phyloP scores from a whole-genome alignment of 1,140 invertebrate genomes.

The Eupeodes corollae region DNA sequence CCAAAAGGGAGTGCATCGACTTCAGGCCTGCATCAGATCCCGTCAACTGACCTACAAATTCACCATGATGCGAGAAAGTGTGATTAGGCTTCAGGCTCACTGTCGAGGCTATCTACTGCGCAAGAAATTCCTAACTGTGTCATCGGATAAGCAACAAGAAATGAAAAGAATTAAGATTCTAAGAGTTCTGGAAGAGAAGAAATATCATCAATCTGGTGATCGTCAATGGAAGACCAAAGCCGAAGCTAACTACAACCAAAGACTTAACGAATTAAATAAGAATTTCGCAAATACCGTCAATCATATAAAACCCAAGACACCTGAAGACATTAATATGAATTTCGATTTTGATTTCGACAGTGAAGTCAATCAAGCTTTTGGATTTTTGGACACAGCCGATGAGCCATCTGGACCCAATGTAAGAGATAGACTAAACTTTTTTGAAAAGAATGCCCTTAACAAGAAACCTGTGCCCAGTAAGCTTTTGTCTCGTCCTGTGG shows the following conservation, averaged over 20 bases:
- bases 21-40: slow-evolving; percentile 77
- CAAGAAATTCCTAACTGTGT: slow-evolving; percentile 19
- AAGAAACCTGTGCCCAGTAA: slow-evolving; percentile 30
- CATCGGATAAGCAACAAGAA: slow-evolving; percentile 2
- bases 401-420: slow-evolving; percentile 31
- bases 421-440: slow-evolving; percentile 33
- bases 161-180: slow-evolving; percentile 23
- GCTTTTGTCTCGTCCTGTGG: slow-evolving; percentile 31
- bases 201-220: slow-evolving; percentile 49
- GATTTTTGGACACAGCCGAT: slow-evolving; percentile 43
- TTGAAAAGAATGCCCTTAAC: slow-evolving; percentile 26
- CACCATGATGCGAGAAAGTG: slow-evolving; percentile 54
- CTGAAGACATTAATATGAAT: slow-evolving; percentile 39
- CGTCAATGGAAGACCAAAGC: slow-evolving; percentile 56
- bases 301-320: slow-evolving; percentile 12
- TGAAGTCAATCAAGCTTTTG: slow-evolving; percentile 47
- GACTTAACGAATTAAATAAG: slow-evolving; percentile 42
- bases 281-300: not conserved
- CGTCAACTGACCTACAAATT: slow-evolving; percentile 63
- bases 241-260: slow-evolving; percentile 55
- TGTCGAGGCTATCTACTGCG: slow-evolving; percentile 64
- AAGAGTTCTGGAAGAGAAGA: slow-evolving; percentile 47
- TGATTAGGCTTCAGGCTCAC: slow-evolving; percentile 56
- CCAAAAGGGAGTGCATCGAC: slow-evolving; percentile 62
- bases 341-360: slow-evolving; percentile 10